Evolutionary conservation across 1,140 invertebrate genomes (phyloP).

Genomic region (Lucilia sericata): DNA sequence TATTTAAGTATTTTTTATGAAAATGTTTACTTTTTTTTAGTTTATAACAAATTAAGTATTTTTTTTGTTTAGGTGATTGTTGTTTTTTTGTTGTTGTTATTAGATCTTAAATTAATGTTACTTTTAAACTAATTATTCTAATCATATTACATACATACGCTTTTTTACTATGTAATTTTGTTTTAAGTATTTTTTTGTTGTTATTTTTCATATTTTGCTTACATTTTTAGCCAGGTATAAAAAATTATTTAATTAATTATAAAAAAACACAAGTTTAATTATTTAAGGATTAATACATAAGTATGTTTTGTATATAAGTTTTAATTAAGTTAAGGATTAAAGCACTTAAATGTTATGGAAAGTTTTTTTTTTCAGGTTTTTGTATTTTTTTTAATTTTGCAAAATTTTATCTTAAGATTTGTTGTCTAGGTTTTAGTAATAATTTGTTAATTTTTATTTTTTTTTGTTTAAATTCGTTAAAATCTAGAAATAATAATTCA

Average conservation of each 20-base stretch:
- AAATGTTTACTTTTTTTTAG: neutral
- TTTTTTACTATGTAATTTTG: neutral
- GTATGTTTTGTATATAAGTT: neutral
- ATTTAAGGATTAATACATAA: neutral
- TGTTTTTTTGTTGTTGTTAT: neutral
- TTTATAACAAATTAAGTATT: neutral
- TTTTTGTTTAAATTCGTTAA: neutral
- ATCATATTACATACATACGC: conserved; percentile 12
- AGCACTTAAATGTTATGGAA: conserved; percentile 21
- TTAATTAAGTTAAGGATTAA: neutral
- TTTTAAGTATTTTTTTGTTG: neutral
- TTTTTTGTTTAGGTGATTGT: neutral
- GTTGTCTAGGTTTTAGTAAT: neutral
- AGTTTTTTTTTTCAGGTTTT: neutral
- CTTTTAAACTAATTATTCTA: neutral
- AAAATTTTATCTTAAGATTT: no score
- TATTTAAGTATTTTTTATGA: no score
- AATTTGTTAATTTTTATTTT: neutral
- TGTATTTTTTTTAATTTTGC: neutral
- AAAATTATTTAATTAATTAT: conserved; percentile 21
- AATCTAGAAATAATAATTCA: neutral
- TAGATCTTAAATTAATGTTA: neutral
- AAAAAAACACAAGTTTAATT: neutral
- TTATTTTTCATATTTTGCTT: neutral
- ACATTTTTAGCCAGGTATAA: conserved; percentile 13